phyloP scores from a whole-genome alignment of 2,113 vertebrate species.

The Gadus chalcogrammus region DNA sequence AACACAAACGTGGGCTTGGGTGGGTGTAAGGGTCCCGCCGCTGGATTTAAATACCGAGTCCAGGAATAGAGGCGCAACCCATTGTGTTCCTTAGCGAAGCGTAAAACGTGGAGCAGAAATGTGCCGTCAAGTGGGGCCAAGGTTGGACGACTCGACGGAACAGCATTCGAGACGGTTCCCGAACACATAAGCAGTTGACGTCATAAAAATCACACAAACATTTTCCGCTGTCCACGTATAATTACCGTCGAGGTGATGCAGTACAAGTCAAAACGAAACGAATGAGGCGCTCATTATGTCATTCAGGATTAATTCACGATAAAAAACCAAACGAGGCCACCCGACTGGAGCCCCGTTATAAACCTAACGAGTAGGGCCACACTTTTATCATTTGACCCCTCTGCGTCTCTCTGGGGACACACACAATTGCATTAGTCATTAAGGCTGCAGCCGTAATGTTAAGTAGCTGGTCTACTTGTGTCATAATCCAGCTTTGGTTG shows the following conservation, averaged over 20 bases:
- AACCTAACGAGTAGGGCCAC: slow-evolving; percentile 61
- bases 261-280: too few species aligned
- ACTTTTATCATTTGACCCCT: slow-evolving; percentile 68
- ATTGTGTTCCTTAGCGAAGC: slow-evolving; percentile 15
- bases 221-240: too few species aligned
- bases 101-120: too few species aligned
- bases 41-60: slow-evolving; percentile 46
- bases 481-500: slow-evolving; percentile 61
- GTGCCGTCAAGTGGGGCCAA: too few species aligned
- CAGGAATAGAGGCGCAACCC: slow-evolving; percentile 39
- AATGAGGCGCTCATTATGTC: slow-evolving; percentile 59
- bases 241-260: too few species aligned
- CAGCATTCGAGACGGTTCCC: too few species aligned
- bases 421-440: slow-evolving; percentile 63
- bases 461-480: slow-evolving; percentile 72
- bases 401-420: slow-evolving; percentile 58
- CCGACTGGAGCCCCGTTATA: slow-evolving; percentile 58
- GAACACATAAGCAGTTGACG: too few species aligned
- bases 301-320: slow-evolving; percentile 65
- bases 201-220: too few species aligned
- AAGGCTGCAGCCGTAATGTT: slow-evolving; percentile 66
- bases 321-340: slow-evolving; percentile 54
- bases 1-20: slow-evolving; percentile 27
- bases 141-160: too few species aligned
- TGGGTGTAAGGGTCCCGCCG: slow-evolving; percentile 22